Base-by-base conservation (phyloP, 2,797 vertebrate genomes). In the Carduelis carduelis region DNA sequence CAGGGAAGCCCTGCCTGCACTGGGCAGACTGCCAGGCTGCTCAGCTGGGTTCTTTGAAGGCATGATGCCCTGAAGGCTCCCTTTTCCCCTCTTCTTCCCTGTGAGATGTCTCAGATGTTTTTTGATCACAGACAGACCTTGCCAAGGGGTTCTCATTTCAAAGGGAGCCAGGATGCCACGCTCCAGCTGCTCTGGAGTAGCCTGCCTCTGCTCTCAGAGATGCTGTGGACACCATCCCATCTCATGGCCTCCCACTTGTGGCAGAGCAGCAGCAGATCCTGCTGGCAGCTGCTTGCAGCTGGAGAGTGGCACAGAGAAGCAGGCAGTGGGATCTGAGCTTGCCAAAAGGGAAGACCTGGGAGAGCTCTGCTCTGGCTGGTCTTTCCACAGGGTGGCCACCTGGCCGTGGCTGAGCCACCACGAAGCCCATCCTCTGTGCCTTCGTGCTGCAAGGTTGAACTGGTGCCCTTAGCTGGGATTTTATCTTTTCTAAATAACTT, bases 11-110 rank as follows among this genome's bases (percentile, higher is more conserved):
- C 56, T 74, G 34, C 41, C n/a, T 39, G 63, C 9, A 1, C 37
- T 13, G 27, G 82, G 84, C 87, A 87, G 49, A 4, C 50, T 83
- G 88, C 74, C 70, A 71, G 79, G 37, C 43, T 64, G 71, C 84
- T 77, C 68, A 87, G 78, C 69, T 83, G 84, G 56, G 22, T 26
- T 77, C 77, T 94, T 88, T 91, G 82, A 88, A 94, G 76, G 65
- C 17, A 11, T 4, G 34, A 28, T 56, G 57, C 60, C 71, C 82
- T 50, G 17, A 57, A 77, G 82, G 65, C n/a, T 79, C 72, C 10
- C 1, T 77, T 87, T 44, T 18, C 32, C 37, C 28, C 50, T 64
- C 44, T 89, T 63, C 55, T 84, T 82, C 69, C 35, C 64, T n/a
- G 14, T 14, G 50, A 81, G 69, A 14, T 44, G 86, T 55, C 76